These are phyloP conservation scores for Chelon labrosus DNA, from an alignment of 2,797 vertebrate species.

Conservation along the genomic window DNA sequence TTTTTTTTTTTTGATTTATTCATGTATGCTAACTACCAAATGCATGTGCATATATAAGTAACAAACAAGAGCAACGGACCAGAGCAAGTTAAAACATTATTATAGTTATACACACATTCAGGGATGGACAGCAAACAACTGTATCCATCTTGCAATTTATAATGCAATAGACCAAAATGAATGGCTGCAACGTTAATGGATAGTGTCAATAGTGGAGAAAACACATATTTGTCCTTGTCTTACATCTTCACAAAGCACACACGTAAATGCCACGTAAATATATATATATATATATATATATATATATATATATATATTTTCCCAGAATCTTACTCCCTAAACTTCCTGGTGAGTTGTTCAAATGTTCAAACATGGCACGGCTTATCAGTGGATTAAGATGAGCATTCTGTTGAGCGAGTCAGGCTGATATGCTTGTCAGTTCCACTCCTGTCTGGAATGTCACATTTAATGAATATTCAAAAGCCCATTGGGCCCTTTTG, in stretches of 20 bases:
- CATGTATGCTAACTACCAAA: conserved; percentile 10
- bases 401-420: conserved; percentile 58
- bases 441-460: conserved; percentile 59
- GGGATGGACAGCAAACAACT: not conserved
- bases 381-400: conserved; percentile 68
- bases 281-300: not conserved
- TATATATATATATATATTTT: not conserved
- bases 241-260: not conserved
- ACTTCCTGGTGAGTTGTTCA: conserved; percentile 61
- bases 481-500: conserved; percentile 56
- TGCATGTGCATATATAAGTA: not conserved
- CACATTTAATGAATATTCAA: conserved; percentile 72
- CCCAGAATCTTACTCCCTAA: conserved; percentile 41
- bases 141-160: not conserved
- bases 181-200: not conserved
- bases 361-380: conserved; percentile 59
- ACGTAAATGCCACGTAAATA: too few relatives aligned
- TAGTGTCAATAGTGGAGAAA: not conserved
- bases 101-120: not conserved
- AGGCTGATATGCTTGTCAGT: conserved; percentile 64
- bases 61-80: not conserved
- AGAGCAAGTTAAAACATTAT: not conserved
- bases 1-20: not conserved
- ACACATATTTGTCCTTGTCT: not conserved
- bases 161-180: not conserved